phyloP scores from a whole-genome alignment of 2,797 vertebrate species.

The Acrossocheilus wenchowensis region DNA sequence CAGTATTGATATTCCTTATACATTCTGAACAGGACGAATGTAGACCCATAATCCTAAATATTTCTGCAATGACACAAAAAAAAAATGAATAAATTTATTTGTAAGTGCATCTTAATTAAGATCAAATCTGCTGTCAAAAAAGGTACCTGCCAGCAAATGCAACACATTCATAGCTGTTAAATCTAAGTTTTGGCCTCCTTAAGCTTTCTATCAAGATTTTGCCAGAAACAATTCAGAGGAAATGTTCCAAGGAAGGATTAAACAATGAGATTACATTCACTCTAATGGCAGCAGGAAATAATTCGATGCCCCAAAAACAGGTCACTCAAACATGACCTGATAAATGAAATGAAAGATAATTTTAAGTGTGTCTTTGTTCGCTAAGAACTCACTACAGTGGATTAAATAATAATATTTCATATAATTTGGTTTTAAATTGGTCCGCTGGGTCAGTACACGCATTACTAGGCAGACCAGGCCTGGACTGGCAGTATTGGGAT shows the following conservation, averaged over 20 bases:
- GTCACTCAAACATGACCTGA: conserved; percentile 23
- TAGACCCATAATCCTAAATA: neutral
- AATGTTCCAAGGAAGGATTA: conserved; percentile 41
- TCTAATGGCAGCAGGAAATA: conserved; percentile 36
- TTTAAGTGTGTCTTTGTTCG: neutral
- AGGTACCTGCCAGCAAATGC: neutral
- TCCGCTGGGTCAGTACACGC: conserved; percentile 29
- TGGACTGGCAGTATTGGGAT: conserved; percentile 9
- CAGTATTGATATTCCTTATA: neutral
- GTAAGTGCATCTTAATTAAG: neutral
- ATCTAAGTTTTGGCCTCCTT: conserved; percentile 5
- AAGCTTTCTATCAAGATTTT: conserved; percentile 4
- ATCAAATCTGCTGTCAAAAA: neutral
- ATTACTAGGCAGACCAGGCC: neutral
- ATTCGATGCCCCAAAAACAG: conserved; percentile 22
- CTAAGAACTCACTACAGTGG: neutral
- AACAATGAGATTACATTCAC: conserved; percentile 39
- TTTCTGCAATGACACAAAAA: neutral
- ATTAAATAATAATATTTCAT: conserved; percentile 29
- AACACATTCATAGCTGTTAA: neutral
- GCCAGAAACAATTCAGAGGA: conserved; percentile 1
- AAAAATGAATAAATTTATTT: neutral
- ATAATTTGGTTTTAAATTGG: conserved; percentile 33
- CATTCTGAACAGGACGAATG: neutral
- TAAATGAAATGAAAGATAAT: conserved; percentile 4